Conservation (phyloP, 2,797 vertebrate species). For the Callimico goeldii region DNA sequence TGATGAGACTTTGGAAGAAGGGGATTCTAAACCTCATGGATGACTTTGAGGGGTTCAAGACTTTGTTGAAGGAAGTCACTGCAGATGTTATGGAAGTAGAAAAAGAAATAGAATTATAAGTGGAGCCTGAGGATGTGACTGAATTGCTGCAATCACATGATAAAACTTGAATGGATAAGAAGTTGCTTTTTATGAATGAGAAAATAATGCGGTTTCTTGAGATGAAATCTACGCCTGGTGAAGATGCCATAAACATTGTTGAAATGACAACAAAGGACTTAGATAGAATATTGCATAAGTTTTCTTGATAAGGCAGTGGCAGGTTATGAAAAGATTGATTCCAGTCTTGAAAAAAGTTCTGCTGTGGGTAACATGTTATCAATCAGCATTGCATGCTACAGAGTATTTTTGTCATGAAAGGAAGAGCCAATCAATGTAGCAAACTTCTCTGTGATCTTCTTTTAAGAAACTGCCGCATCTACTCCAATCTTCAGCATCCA, state of each 20-base stretch:
- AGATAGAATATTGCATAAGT: neutral
- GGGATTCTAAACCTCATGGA: neutral
- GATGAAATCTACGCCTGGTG: neutral
- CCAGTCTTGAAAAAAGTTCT: neutral
- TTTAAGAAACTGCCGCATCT: neutral
- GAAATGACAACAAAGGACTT: neutral
- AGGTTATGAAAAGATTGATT: neutral
- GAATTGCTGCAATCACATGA: neutral
- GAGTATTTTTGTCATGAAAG: neutral
- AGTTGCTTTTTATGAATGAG: neutral
- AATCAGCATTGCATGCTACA: neutral
- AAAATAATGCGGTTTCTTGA: neutral
- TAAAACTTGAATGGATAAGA: neutral
- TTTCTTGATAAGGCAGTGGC: neutral
- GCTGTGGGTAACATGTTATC: neutral
- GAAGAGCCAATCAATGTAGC: neutral
- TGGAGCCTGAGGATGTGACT: neutral
- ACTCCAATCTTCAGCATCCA: neutral
- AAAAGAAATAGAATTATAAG: neutral
- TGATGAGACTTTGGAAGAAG: neutral
- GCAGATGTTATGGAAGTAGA: neutral
- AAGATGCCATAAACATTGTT: neutral
- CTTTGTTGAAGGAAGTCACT: neutral
- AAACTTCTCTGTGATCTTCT: neutral
- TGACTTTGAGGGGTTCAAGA: neutral